phyloP scores from a whole-genome alignment of 1,140 invertebrate species.

The Teleopsis dalmanni region DNA sequence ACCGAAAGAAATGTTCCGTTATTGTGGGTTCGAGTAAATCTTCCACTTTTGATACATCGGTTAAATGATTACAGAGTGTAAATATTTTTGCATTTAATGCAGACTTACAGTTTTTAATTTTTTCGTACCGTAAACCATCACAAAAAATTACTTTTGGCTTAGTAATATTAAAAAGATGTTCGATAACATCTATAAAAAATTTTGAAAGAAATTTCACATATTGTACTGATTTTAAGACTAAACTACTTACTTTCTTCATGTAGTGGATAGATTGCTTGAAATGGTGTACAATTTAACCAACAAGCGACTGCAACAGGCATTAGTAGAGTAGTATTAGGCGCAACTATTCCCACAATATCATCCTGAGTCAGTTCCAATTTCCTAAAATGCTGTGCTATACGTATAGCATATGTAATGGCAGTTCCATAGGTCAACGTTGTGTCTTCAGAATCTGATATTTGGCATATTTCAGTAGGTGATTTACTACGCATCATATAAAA shows the following conservation, averaged over 20 bases:
- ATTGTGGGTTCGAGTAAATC: conserved; percentile 21
- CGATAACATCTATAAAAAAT: conserved; percentile 10
- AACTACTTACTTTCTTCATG: conserved; percentile 23
- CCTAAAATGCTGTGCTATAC: conserved; percentile 29
- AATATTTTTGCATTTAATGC: conserved; percentile 27
- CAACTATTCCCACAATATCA: conserved; percentile 32
- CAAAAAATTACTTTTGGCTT: conserved; percentile 33
- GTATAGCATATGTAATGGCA: conserved; percentile 28
- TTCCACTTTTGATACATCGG: conserved; percentile 19
- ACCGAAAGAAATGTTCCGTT: conserved; percentile 27
- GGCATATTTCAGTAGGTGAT: background rate
- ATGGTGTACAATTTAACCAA: conserved; percentile 30
- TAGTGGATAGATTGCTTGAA: conserved; percentile 25
- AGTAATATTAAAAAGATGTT: conserved; percentile 18
- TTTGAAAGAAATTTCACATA: background rate
- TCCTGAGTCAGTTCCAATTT: conserved; percentile 22
- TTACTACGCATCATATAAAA: conserved; percentile 4
- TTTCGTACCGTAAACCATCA: conserved; percentile 29
- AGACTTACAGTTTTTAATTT: conserved; percentile 20
- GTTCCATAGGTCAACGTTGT: conserved; percentile 22
- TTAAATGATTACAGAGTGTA: conserved; percentile 20
- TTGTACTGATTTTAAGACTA: background rate
- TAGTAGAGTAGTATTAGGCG: conserved; percentile 30
- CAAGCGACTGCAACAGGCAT: conserved; percentile 29
- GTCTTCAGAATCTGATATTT: conserved; percentile 28